phyloP scores from a whole-genome alignment of 1,140 invertebrate genomes.

The Tyrophagus putrescentiae region DNA sequence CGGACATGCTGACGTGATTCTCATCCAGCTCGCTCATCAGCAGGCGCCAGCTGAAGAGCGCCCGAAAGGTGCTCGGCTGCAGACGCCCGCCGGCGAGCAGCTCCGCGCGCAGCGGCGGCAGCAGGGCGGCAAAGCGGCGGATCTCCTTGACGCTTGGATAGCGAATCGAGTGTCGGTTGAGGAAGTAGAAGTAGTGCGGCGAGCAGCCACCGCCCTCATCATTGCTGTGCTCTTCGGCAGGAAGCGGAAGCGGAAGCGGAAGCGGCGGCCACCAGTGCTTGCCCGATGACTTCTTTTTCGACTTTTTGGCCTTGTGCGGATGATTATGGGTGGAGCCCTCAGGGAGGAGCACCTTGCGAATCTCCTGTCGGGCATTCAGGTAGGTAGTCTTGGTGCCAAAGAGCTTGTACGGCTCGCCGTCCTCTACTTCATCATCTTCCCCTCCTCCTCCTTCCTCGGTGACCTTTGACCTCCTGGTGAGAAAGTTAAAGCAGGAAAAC shows the following conservation, averaged over 20 bases:
- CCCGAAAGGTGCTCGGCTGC: not conserved
- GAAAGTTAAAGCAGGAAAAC: not conserved
- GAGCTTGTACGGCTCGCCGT: slow-evolving; percentile 12
- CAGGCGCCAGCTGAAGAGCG: slow-evolving; percentile 10
- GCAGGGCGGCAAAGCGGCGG: not conserved
- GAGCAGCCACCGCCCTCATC: slow-evolving; percentile 10
- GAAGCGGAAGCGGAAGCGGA: too few species aligned
- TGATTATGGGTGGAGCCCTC: too few species aligned
- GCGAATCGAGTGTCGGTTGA: slow-evolving; percentile 26
- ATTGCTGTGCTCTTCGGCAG: not conserved
- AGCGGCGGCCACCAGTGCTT: too few species aligned
- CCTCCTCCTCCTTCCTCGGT: not conserved
- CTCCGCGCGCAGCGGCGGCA: slow-evolving; percentile 21
- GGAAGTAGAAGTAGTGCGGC: slow-evolving; percentile 24
- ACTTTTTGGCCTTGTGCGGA: too few species aligned
- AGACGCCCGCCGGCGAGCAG: slow-evolving; percentile 1
- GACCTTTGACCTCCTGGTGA: too few species aligned
- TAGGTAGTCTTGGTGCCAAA: slow-evolving; percentile 26
- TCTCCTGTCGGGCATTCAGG: slow-evolving; percentile 10
- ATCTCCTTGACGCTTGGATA: slow-evolving; percentile 26
- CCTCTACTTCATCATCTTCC: too few species aligned
- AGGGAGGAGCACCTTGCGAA: too few species aligned
- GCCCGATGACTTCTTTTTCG: not conserved
- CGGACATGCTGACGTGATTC: slow-evolving; percentile 21
- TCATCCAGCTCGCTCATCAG: slow-evolving; percentile 20